Conservation (phyloP, 2,888 invertebrate species). For the Ophion ellenae region DNA sequence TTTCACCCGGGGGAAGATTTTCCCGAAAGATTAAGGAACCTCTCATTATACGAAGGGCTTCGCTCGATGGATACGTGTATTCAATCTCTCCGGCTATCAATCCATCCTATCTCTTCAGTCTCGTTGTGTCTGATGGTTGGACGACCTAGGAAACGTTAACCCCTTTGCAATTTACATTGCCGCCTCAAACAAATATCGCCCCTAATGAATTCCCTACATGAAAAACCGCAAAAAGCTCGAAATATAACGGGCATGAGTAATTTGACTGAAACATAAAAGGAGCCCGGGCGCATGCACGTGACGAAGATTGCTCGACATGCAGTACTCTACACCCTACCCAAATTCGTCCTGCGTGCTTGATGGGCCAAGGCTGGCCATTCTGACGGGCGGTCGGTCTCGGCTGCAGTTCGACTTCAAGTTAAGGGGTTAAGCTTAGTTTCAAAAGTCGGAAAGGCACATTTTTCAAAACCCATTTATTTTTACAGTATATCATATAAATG, state of each 20-base stretch:
- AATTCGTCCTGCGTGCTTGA: neutral
- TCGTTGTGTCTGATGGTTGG: slow-evolving; percentile 20
- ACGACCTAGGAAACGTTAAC: slow-evolving; percentile 41
- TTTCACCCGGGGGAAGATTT: slow-evolving; percentile 52
- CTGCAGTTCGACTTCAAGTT: too few species aligned
- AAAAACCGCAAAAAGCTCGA: neutral
- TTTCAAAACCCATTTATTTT: too few species aligned
- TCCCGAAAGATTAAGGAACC: slow-evolving; percentile 60
- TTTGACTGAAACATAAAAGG: neutral
- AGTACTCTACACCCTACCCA: slow-evolving; percentile 55
- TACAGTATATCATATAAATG: too few species aligned
- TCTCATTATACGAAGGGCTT: slow-evolving; percentile 33
- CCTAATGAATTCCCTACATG: slow-evolving; percentile 24
- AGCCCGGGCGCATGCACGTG: neutral
- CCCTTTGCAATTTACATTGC: slow-evolving; percentile 32
- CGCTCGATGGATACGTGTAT: slow-evolving; percentile 2
- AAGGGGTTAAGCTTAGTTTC: too few species aligned
- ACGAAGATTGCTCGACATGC: slow-evolving; percentile 61
- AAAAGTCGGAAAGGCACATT: too few species aligned
- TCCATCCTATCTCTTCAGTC: slow-evolving; percentile 46
- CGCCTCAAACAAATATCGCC: slow-evolving; percentile 32
- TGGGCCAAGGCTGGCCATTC: too few species aligned
- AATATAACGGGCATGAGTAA: neutral
- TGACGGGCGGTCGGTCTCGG: too few species aligned
- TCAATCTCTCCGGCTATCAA: slow-evolving; percentile 46